Evolutionary conservation across 2,113 vertebrate genomes (phyloP).

Genomic region (Pelecanus crispus): DNA sequence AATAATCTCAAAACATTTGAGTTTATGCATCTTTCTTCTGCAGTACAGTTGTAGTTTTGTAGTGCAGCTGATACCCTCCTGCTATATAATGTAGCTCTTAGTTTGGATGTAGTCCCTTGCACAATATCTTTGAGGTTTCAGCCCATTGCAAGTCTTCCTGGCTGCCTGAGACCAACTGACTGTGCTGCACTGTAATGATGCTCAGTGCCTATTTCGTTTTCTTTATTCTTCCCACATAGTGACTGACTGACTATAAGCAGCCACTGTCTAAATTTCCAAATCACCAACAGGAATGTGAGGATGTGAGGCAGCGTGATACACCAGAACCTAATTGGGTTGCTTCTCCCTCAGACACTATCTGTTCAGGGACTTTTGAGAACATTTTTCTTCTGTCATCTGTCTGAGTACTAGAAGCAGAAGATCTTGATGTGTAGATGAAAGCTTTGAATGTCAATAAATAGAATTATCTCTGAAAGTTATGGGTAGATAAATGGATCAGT

Average conservation of each 20-base stretch:
- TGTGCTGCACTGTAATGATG: not conserved
- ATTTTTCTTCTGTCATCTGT: not conserved
- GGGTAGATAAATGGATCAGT: not conserved
- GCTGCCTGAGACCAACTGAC: not conserved
- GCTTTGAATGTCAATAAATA: constrained; percentile 2
- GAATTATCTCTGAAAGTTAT: not conserved
- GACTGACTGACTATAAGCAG: constrained; percentile 1
- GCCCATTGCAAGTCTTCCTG: not conserved
- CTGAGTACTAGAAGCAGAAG: not conserved
- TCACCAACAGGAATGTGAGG: constrained; percentile 9
- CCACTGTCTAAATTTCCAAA: constrained; percentile 6
- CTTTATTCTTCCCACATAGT: not conserved
- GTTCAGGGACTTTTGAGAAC: not conserved
- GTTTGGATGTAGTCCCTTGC: not conserved
- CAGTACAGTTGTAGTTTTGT: not conserved
- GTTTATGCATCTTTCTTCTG: not conserved
- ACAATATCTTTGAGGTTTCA: not conserved
- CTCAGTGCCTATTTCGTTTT: not conserved
- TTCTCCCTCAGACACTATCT: constrained; percentile 19
- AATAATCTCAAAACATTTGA: not conserved
- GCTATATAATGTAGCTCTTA: not conserved
- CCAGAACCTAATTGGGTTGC: not conserved
- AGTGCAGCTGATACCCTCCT: not conserved
- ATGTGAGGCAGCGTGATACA: not conserved
- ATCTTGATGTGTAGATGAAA: not conserved